Percentiles rank a stretch among this genome's conserved stretches.
These are phyloP conservation scores for Penelope pileata DNA, from an alignment of 2,113 vertebrate genomes.

Conservation along the genomic window DNA sequence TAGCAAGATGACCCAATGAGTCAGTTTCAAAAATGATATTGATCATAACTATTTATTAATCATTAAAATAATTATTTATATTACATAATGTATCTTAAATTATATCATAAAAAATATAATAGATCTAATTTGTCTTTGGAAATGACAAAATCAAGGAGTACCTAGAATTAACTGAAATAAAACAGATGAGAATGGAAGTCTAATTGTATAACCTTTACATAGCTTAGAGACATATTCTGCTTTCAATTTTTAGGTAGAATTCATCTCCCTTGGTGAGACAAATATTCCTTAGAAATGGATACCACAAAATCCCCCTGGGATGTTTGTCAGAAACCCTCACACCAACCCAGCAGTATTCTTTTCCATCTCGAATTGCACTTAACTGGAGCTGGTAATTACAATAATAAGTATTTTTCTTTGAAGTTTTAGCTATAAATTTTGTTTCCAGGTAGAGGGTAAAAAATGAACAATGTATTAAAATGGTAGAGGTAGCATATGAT, in stretches of 20 bases:
- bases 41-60: not conserved
- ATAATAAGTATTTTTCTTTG: not conserved
- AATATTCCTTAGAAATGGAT: not conserved
- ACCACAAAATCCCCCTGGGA: accelerated
- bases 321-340: not conserved
- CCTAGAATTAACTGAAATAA: not conserved
- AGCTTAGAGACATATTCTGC: not conserved
- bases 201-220: not conserved
- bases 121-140: not conserved
- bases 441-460: not conserved
- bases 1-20: not conserved
- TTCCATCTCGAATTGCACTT: not conserved
- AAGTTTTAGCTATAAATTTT: not conserved
- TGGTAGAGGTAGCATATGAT: not conserved
- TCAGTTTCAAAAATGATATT: not conserved
- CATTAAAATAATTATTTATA: not conserved
- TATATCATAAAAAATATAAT: not conserved
- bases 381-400: not conserved
- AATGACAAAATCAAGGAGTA: not conserved
- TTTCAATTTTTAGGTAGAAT: not conserved
- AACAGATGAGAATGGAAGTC: not conserved
- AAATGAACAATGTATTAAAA: not conserved
- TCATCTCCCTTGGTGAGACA: not conserved
- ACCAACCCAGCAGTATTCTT: not conserved
- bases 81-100: not conserved